A percentile compares a stretch with the other conserved stretches of the same genome.
phyloP scores from a whole-genome alignment of 2,113 vertebrate genomes.

The Charina bottae region DNA sequence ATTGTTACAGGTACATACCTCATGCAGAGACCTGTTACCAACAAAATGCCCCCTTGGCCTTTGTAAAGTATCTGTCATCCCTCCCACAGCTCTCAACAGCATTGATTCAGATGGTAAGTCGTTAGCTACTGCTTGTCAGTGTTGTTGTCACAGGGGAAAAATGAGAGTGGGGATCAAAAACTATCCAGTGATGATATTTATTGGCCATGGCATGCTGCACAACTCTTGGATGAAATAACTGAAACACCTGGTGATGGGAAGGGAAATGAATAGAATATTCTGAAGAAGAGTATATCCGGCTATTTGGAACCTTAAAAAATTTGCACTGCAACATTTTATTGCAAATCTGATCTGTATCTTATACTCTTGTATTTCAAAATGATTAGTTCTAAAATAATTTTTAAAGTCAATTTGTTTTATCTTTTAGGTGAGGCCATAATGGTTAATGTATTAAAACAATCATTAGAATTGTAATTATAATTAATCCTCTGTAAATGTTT shows the following conservation, averaged over 20 bases:
- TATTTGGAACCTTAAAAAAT: background rate
- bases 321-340: background rate
- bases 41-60: constrained; percentile 94
- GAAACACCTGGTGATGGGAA: background rate
- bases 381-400: background rate
- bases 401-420: background rate
- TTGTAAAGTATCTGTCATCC: constrained; percentile 97
- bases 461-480: background rate
- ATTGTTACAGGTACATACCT: constrained; percentile 85
- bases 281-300: background rate
- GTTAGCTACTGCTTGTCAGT: background rate
- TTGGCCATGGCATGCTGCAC: background rate
- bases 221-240: background rate
- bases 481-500: background rate
- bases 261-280: background rate
- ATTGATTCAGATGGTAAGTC: constrained; percentile 96
- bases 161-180: background rate
- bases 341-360: background rate
- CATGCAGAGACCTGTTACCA: constrained; percentile 89
- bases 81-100: constrained; percentile 96
- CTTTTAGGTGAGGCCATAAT: background rate
- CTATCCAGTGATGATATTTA: background rate
- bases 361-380: background rate
- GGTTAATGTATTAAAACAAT: background rate
- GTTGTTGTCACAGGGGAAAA: background rate